Evolutionary conservation across 2,113 vertebrate genomes (phyloP), one percentile per base, ranked within the genome.

Genomic region (Periophthalmodon schlosseri): DNA sequence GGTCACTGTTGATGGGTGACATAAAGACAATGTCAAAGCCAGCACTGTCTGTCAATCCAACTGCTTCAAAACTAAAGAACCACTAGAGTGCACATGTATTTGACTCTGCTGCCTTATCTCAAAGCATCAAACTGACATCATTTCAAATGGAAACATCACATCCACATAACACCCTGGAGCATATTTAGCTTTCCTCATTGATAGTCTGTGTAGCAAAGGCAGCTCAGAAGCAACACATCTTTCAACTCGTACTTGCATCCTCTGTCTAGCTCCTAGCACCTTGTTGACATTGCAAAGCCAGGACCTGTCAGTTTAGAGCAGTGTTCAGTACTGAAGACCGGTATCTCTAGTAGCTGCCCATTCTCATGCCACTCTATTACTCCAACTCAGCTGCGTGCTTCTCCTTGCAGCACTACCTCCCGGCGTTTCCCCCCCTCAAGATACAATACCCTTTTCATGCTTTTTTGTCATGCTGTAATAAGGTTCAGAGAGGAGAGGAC

Each of bases 381-480:
- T 85, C 82, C 72, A 68, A 85, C 83, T 87, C 83, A 83, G 84
- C 80, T 69, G 76, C 72, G 2, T 81, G 84, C 77, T 60, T 49
- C 58, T 52, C 58, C 46, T 52, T 66, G 82, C 80, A 86, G 79
- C 78, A 67, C 44, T 73, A 70, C 78, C 78, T 82, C 60, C 80
- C 66, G 61, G 82, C 69, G 73, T 79, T 72, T 80, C 68, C 74
- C 23, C 79, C 69, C 47, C 36, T 56, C 39, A 64, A 73, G 52
- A 73, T 76, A 49, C 50, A 77, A 24, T 13, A 50, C 77, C 79
- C 76, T 16, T 69, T 70, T 80, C 74, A 82, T 79, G 57, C 83
- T 87, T 89, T 86, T 91, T 86, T 70, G 57, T 76, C 73, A 79
- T 39, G 82, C 81, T 87, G 84, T 86, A 87, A 89, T 64, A 14